Conservation (phyloP, 2,113 vertebrate genomes). For the Pangasianodon hypophthalmus region DNA sequence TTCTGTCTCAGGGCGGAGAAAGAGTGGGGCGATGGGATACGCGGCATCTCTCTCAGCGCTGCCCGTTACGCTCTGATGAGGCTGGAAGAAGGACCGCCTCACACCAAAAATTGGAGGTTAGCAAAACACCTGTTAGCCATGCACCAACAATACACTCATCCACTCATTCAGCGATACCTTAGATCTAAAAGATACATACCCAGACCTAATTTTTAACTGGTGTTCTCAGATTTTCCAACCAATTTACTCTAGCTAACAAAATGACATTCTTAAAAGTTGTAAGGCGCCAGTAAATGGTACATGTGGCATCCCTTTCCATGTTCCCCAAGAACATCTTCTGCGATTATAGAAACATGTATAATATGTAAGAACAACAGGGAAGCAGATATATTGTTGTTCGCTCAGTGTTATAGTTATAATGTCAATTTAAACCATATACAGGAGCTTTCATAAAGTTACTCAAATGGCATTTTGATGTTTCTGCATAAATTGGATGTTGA, state of each 20-base stretch:
- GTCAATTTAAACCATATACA: not conserved
- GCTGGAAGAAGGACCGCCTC: conserved; percentile 92
- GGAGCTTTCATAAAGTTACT: not conserved
- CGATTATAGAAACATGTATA: not conserved
- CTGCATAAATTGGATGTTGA: too few species aligned
- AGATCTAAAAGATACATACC: not conserved
- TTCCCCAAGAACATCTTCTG: not conserved
- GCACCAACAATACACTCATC: not conserved
- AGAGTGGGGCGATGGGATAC: conserved; percentile 97
- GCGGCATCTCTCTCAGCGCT: conserved; percentile 93
- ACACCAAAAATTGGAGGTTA: conserved; percentile 99
- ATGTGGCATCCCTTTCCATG: not conserved
- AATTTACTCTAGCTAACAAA: not conserved
- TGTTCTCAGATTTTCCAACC: not conserved
- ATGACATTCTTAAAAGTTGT: not conserved
- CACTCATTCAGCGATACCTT: not conserved
- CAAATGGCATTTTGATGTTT: not conserved
- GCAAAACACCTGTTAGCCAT: conserved; percentile 9
- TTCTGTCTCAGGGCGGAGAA: conserved; percentile 87
- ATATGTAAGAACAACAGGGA: not conserved
- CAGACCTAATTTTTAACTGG: not conserved
- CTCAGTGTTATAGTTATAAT: not conserved
- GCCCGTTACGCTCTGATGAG: conserved; percentile 92
- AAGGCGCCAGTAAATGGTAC: not conserved
- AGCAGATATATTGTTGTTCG: not conserved